Base-by-base conservation (phyloP, 2,797 vertebrate species). In the Sciurus carolinensis region DNA sequence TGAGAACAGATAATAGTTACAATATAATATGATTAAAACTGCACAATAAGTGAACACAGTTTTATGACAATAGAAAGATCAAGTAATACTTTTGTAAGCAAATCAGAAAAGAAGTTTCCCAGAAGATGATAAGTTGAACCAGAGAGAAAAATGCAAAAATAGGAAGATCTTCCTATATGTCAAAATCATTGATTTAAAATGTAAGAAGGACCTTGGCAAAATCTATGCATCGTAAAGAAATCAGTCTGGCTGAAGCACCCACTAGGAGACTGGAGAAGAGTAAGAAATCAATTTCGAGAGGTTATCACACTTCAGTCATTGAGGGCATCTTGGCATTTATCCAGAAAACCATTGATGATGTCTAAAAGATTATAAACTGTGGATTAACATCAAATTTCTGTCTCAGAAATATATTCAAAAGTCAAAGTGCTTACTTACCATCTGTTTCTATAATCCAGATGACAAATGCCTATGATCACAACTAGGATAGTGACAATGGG, bases 81-180 rank as follows among this genome's bases (percentile, higher is more conserved):
- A 82, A 12, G 17, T 84, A 69, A 84, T 28, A 1, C 0, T 39
- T 95, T 72, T 91, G 7, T n/a, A 80, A 30, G 42, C 44, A 10
- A 4, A 50, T 71, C 69, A 79, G 57, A 18, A 69, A 64, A 22
- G 90, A 79, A 1, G 0, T 18, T 92, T 95, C 39, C 6, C 26
- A 67, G 30, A 90, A 72, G 17, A 76, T 36, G 2, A 76, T 18
- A 94, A 47, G 26, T 33, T 14, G 86, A 88, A 71, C 44, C 13
- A 91, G 28, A 90, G 0, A 86, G 73, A 88, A 96, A 94, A 94
- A 73, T 81, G 2, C 24, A 54, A 50, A 85, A 36, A 50, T 33
- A 0, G 11, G 5, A 91, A 50, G 42, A 80, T 47, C 3, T 92
- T 93, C 92, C 72, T 67, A 28, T 17, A 69, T 2, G 94, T 7